Base-by-base conservation (phyloP, 2,888 invertebrate species). In the Cosmopolites sordidus region DNA sequence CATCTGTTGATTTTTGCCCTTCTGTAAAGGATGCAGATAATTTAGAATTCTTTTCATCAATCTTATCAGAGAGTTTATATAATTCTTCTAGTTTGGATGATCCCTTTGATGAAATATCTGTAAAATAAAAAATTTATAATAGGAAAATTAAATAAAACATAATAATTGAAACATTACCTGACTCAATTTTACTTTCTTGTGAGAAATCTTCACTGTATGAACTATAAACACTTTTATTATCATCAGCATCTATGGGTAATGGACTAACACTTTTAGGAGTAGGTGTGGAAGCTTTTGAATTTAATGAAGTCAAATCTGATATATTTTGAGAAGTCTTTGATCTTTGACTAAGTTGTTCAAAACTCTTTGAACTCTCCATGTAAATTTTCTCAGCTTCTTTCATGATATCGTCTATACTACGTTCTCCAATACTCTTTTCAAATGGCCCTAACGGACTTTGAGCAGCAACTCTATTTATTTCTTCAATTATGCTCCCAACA, bases 401-500 rank as follows among this genome's bases (percentile, higher is more conserved):
- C 60, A 82, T 73, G 38, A 82, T 75, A 55, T 82, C 82, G 57
- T 82, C 82, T 4, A 82, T 76, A 66, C 77, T 78, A 38, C 79
- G 75, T 52, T 77, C 76, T 27, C 75, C 76, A 1, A 66, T 67
- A 52, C 70, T 73, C 56, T 71, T 76, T 43, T 71, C 70, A 59
- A 68, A 72, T 8, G 73, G 72, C 2, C 75, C 73, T 27, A 74
- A 61, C 8, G 75, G 74, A 60, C 75, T 75, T 60, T 73, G 68
- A 1, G 74, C 73, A 8, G 74, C 73, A 18, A 74, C 66, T 58
- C 83, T 80, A 60, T 80, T 82, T 2, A 86, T 84, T 73, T 86
- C 85, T 64, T 79, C 82, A 61, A 86, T 82, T 68, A 86, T 83
- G 71, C 79, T 80, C 60, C 81, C 84, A 6, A 84, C 80, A 71